Evolutionary conservation across 2,797 vertebrate species (phyloP), one percentile per base, ranked within the genome.

Genomic region (Coregonus suidteri): DNA sequence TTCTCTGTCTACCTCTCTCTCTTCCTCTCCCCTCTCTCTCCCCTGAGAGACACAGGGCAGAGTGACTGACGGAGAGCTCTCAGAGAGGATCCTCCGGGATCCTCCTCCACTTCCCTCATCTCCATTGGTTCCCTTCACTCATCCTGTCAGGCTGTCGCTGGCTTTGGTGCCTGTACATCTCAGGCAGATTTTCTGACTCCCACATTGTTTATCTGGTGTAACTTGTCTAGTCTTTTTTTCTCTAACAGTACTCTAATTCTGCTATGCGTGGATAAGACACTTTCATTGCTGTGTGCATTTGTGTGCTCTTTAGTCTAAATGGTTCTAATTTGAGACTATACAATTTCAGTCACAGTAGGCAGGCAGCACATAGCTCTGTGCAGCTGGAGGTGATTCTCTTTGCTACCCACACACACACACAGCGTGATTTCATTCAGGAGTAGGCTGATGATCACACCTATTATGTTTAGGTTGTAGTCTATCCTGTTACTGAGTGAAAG

Each of bases 251-350:
- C 62, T 25, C 62, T 9, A 20, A 6, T 64, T 20, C 62, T 64
- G 62, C 18, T 56, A 5, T 56, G 18, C 1, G 16, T n/a, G 16
- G 16, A 54, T 54, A 16, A 54, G 59, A 62, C 59, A 25, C 6
- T 7, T 7, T 25, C 6, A 7, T 25, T 7, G 59, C 16, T 62
- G 59, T 62, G 59, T 25, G 20, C 20, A 13, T 16, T 15, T 64
- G 20, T 64, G 62, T 64, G n/a, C n/a, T 64, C 6, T 64, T 64
- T 3, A 4, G 82, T 79, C 75, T 64, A 52, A 78, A 83, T 71
- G 62, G 73, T 82, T 84, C 84, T 79, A 82, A 75, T 79, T 76
- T 1, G 5, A 80, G 62, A 59, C 2, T 6, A 41, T 75, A 5
- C 2, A 25, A 79, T 64, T 77, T 64, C 25, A 64, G 4, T 64